Evolutionary conservation across 37 sponge, comb jelly and placozoan genomes (phyloP).

Genomic region (Ephydatia muelleri): DNA sequence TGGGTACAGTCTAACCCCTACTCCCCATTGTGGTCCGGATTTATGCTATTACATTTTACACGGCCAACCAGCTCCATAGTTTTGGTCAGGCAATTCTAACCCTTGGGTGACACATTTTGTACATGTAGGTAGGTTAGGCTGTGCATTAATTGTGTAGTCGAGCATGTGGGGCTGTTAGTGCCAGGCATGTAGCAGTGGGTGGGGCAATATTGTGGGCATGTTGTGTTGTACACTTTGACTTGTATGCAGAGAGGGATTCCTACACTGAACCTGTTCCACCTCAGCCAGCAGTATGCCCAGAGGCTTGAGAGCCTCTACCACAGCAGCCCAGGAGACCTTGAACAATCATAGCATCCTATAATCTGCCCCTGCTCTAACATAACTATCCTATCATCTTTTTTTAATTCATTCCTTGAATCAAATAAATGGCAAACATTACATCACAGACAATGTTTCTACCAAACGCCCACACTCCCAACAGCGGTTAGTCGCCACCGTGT

Average conservation of each 20-base stretch:
- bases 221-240: not conserved
- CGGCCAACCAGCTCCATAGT: not conserved
- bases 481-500: not conserved
- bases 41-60: not conserved
- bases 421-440: not conserved
- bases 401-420: not conserved
- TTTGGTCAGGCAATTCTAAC: no score
- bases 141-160: not conserved
- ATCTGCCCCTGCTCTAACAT: not conserved
- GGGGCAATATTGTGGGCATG: no score
- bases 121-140: no score
- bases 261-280: constrained; percentile 71
- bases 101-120: no score
- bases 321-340: constrained; percentile 6
- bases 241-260: not conserved
- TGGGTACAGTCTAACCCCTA: no score
- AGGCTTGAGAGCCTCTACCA: constrained; percentile 15
- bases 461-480: not conserved
- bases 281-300: constrained; percentile 45
- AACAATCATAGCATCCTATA: constrained; percentile 11
- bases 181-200: not conserved
- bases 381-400: not conserved
- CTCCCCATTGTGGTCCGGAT: not conserved
- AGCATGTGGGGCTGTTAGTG: not conserved
- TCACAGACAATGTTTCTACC: not conserved